These are phyloP conservation scores for Morone saxatilis DNA, from an alignment of 2,113 vertebrate species.

Conservation along the genomic window DNA sequence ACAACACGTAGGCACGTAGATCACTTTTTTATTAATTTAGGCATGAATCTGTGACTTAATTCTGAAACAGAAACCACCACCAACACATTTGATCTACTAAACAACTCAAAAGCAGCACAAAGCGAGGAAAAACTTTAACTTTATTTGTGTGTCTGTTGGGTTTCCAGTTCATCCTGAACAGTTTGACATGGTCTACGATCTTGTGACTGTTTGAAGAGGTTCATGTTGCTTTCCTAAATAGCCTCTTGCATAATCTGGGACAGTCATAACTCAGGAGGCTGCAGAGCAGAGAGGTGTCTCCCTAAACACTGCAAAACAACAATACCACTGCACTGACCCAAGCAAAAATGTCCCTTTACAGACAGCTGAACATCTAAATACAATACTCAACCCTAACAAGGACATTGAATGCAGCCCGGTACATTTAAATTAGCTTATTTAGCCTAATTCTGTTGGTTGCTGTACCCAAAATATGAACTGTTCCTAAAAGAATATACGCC, in stretches of 20 bases:
- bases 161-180: slow-evolving; percentile 57
- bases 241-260: slow-evolving; percentile 74
- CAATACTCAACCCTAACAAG: neutral
- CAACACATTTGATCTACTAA: neutral
- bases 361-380: neutral
- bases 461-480: neutral
- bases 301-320: slow-evolving; percentile 40
- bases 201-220: slow-evolving; percentile 80
- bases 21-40: neutral
- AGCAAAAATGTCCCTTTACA: neutral
- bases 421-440: neutral
- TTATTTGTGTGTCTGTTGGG: slow-evolving; percentile 40
- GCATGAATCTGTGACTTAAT: neutral
- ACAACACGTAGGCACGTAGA: neutral
- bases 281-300: slow-evolving; percentile 57
- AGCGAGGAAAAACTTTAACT: neutral
- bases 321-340: neutral
- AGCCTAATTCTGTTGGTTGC: neutral
- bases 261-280: slow-evolving; percentile 70
- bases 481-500: neutral
- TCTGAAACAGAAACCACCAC: neutral
- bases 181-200: slow-evolving; percentile 73
- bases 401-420: neutral
- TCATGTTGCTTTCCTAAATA: slow-evolving; percentile 85
- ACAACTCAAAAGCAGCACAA: neutral